Evolutionary conservation across 2,113 vertebrate genomes (phyloP), one percentile per base, ranked within the genome.

Genomic region (Fulica atra): DNA sequence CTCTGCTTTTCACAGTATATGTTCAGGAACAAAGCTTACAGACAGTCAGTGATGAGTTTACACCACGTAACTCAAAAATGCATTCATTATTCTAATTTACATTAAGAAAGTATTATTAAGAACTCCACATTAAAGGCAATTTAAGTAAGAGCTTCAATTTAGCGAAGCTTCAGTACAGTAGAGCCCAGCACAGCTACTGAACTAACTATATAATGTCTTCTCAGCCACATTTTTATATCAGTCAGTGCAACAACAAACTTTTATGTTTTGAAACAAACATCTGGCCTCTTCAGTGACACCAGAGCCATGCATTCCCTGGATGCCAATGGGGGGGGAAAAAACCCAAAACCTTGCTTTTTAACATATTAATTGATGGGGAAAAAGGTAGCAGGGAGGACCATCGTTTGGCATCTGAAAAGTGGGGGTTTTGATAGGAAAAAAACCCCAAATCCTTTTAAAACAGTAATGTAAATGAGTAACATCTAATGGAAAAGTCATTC

Each of bases 61-160:
- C 77, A 92, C 81, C 88, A 3, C 77, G 48, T 74, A 88, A 68
- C 44, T 89, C 88, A 93, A 87, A 96, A 82, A 94, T 94, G 74
- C 76, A 61, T 51, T 88, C 94, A 86, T 92, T 97, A 91, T 82
- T 96, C 78, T 88, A 81, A 80, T 65, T 73, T 94, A 79, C 93
- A 91, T 93, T 81, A 90, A 78, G 89, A 93, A 93, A 80, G 53
- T 76, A 57, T 86, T 93, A 73, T 53, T 96, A 91, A 92, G 68
- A 51, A 74, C 38, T 76, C 93, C 86, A 85, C 81, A 91, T 95
- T 89, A 96, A 78, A 94, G 83, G 56, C 26, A 33, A 89, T 96
- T 88, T 92, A 91, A 92, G 88, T 60, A 82, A 85, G 96, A 89
- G 56, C 74, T 81, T 96, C 77, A 84, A 64, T 86, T 90, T 95